Evolutionary conservation across 2,113 vertebrate genomes (phyloP).

Genomic region (Sinocyclocheilus anshuiensis): DNA sequence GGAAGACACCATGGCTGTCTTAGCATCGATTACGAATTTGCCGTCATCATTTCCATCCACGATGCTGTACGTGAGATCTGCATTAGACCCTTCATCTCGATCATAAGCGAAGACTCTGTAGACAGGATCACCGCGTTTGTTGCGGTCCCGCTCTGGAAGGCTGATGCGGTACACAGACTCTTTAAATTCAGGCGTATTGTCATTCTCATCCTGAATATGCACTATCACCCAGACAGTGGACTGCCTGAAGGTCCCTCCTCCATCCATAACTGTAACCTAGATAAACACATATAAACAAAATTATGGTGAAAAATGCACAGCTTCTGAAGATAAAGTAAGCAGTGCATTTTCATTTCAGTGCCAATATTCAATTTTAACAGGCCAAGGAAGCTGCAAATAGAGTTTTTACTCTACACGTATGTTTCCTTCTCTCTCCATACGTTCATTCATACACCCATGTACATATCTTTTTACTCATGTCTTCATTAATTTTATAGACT

Average conservation of each 20-base stretch:
- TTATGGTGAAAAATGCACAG: not conserved
- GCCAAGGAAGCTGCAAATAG: not conserved
- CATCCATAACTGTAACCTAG: conserved; percentile 92
- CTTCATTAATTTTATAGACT: not conserved
- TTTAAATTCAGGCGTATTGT: conserved; percentile 91
- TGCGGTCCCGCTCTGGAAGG: conserved; percentile 89
- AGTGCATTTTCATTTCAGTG: not conserved
- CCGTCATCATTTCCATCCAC: conserved; percentile 89
- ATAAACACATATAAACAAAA: conserved; percentile 14
- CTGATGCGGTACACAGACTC: conserved; percentile 91
- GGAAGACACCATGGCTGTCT: conserved; percentile 93
- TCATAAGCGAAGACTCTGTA: conserved; percentile 93
- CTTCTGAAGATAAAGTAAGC: not conserved
- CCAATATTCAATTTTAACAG: not conserved
- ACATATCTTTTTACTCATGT: not conserved
- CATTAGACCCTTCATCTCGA: conserved; percentile 87
- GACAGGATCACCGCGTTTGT: conserved; percentile 89
- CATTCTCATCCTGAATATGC: conserved; percentile 92
- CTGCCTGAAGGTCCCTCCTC: conserved; percentile 83
- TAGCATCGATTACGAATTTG: conserved; percentile 90
- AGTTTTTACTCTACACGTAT: not conserved
- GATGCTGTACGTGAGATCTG: conserved; percentile 92
- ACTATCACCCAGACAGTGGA: conserved; percentile 93
- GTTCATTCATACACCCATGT: not conserved
- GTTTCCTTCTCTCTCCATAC: not conserved